A percentile compares a stretch with the other conserved stretches of the same genome.
These are phyloP conservation scores for Athalia circularis DNA, from an alignment of 2,888 invertebrate genomes.

Conservation along the genomic window DNA sequence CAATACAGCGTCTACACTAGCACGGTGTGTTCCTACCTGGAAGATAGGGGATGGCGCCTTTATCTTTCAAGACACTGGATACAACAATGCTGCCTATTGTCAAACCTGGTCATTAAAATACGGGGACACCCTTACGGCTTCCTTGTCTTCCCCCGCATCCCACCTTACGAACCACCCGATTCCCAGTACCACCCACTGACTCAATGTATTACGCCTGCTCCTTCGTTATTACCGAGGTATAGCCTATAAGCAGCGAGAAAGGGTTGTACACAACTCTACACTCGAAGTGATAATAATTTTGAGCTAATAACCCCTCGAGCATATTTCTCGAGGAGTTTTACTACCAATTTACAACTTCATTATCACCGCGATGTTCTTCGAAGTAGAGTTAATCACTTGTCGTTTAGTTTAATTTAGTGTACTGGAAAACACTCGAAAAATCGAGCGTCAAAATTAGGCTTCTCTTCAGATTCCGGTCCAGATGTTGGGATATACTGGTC, in stretches of 20 bases:
- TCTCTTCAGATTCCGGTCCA: no score
- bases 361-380: slow-evolving; percentile 4
- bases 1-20: slow-evolving; percentile 44
- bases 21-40: slow-evolving; percentile 39
- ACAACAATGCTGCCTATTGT: slow-evolving; percentile 58
- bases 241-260: slow-evolving; percentile 60
- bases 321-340: slow-evolving; percentile 21
- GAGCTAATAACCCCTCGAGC: slow-evolving; percentile 62
- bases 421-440: neutral
- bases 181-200: slow-evolving; percentile 44
- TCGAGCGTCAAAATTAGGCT: neutral
- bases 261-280: slow-evolving; percentile 49
- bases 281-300: slow-evolving; percentile 64
- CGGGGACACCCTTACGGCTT: slow-evolving; percentile 58
- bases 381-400: neutral
- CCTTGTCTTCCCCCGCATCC: slow-evolving; percentile 43
- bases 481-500: no score
- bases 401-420: neutral
- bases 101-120: slow-evolving; percentile 71
- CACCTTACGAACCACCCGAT: neutral
- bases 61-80: slow-evolving; percentile 54
- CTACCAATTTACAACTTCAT: slow-evolving; percentile 33
- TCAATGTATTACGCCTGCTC: slow-evolving; percentile 40
- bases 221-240: slow-evolving; percentile 60
- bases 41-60: slow-evolving; percentile 51